Evolutionary conservation across 2,888 invertebrate genomes (phyloP).

Genomic region (Copidosoma aretas): DNA sequence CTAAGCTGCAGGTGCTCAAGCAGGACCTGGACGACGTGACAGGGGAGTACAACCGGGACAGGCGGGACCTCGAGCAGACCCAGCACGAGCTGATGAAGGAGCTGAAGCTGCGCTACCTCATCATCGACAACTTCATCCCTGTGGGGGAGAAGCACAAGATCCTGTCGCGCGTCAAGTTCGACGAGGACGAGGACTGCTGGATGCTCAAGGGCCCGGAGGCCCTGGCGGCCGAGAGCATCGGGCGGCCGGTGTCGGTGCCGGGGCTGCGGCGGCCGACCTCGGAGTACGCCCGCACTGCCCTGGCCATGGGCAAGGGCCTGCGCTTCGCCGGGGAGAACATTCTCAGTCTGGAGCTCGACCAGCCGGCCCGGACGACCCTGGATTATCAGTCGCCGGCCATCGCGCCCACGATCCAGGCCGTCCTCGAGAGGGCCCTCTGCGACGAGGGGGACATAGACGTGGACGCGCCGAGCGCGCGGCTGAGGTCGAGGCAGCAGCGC

Average conservation of each 20-base stretch:
- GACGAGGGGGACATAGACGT: slow-evolving; percentile 61
- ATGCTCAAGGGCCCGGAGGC: slow-evolving; percentile 63
- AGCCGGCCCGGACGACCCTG: slow-evolving; percentile 78
- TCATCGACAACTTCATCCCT: slow-evolving; percentile 91
- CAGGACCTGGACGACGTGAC: slow-evolving; percentile 82
- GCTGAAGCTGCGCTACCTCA: slow-evolving; percentile 84
- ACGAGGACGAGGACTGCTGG: slow-evolving; percentile 86
- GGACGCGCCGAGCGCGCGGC: slow-evolving; percentile 56
- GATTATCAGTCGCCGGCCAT: slow-evolving; percentile 75
- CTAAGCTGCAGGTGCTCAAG: slow-evolving; percentile 77
- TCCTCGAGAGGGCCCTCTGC: slow-evolving; percentile 58
- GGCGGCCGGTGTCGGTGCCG: slow-evolving; percentile 71
- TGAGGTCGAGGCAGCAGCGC: slow-evolving; percentile 64
- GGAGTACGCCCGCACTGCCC: slow-evolving; percentile 67
- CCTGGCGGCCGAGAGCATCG: slow-evolving; percentile 60
- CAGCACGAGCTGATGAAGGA: slow-evolving; percentile 92
- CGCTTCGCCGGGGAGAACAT: slow-evolving; percentile 73
- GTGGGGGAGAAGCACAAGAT: slow-evolving; percentile 79
- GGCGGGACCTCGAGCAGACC: slow-evolving; percentile 89
- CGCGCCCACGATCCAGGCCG: slow-evolving; percentile 74
- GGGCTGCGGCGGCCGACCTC: slow-evolving; percentile 71
- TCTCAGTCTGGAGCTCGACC: slow-evolving; percentile 75
- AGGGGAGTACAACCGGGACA: slow-evolving; percentile 88
- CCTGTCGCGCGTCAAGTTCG: slow-evolving; percentile 75
- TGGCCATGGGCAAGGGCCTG: slow-evolving; percentile 63